Percentiles rank a stretch among this genome's conserved stretches.
Evolutionary conservation across 1,140 invertebrate species (phyloP).

Genomic region (Babylonia areolata): DNA sequence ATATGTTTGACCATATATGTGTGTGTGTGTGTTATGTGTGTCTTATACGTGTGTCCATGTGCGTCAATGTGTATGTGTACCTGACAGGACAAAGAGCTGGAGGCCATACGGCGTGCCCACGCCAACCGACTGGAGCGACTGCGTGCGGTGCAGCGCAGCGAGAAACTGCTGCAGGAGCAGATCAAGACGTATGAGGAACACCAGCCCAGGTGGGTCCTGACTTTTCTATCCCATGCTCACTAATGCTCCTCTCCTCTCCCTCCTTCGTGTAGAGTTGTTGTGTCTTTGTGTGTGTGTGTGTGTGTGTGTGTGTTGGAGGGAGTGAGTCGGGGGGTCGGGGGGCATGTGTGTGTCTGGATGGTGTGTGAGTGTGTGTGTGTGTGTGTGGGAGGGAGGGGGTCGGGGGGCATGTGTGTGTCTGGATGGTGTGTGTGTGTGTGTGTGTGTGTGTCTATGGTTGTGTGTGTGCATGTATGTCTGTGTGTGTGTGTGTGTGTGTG

Average conservation of each 20-base stretch:
- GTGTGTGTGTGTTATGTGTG: background rate
- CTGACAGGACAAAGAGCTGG: slow-evolving; percentile 61
- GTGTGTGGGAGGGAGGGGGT: too few species aligned
- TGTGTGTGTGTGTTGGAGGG: too few species aligned
- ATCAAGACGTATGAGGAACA: slow-evolving; percentile 63
- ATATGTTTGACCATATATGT: background rate
- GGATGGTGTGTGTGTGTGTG: slow-evolving; percentile 18
- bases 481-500: slow-evolving; percentile 2
- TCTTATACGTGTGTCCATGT: background rate
- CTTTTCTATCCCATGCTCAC: too few species aligned
- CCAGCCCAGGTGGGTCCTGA: slow-evolving; percentile 53
- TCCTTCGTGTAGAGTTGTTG: too few species aligned
- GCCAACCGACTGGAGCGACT: slow-evolving; percentile 62
- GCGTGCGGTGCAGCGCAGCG: slow-evolving; percentile 58
- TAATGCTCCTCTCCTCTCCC: too few species aligned
- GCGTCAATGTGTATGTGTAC: background rate
- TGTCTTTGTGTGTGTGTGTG: too few species aligned
- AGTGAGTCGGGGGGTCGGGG: background rate
- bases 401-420: slow-evolving; percentile 5
- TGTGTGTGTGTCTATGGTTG: background rate
- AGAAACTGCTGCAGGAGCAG: slow-evolving; percentile 67
- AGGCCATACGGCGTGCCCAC: slow-evolving; percentile 63
- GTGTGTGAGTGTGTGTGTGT: slow-evolving; percentile 24
- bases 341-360: background rate
- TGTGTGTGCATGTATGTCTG: slow-evolving; percentile 7